Evolutionary conservation across 2,797 vertebrate genomes (phyloP), one percentile per base, ranked within the genome.

Genomic region (Threskiornis aethiopicus): DNA sequence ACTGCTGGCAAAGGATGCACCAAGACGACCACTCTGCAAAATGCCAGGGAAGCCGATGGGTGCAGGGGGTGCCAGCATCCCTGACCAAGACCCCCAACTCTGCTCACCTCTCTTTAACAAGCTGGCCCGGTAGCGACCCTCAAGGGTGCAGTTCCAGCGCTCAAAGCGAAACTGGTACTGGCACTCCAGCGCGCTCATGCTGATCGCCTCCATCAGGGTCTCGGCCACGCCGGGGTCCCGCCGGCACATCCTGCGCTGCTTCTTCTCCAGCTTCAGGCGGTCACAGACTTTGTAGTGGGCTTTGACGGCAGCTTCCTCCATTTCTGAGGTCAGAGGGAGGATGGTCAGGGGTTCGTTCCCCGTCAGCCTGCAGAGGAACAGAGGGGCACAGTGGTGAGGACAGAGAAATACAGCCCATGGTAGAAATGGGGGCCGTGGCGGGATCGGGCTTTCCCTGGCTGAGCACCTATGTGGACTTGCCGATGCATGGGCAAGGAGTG

Each of bases 151-250:
- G 98, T 99, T 99, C 99, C 99, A 99, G 90, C 99, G 99, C 98
- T 99, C 99, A 3, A 99, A 99, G 89, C 99, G 99, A 96, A 99
- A 99, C 96, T 99, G 99, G 97, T 99, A 99, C 97, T 99, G 99
- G 97, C 99, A 99, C 96, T 99, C 99, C 16, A 99, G 96, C 6
- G 99, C 99, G 1, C 99, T 99, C 99, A 99, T 99, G 97, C 99
- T 99, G 96, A 99, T 99, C 17, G 99, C 99, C 97, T 99, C 99
- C 98, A 99, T 98, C 84, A 99, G 98, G 15, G 99, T 99, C 98
- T 99, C 99, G 0, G 99, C 99, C 97, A 99, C 99, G 1, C 99
- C 99, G 0, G 99, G 99, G 98, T 99, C 99, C 75, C 99, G 98
- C 94, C 99, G 98, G 97, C 99, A 99, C 99, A 99, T 99, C 95